These are phyloP conservation scores for Unio delphinus DNA, from an alignment of 2,888 invertebrate genomes.

Conservation along the genomic window DNA sequence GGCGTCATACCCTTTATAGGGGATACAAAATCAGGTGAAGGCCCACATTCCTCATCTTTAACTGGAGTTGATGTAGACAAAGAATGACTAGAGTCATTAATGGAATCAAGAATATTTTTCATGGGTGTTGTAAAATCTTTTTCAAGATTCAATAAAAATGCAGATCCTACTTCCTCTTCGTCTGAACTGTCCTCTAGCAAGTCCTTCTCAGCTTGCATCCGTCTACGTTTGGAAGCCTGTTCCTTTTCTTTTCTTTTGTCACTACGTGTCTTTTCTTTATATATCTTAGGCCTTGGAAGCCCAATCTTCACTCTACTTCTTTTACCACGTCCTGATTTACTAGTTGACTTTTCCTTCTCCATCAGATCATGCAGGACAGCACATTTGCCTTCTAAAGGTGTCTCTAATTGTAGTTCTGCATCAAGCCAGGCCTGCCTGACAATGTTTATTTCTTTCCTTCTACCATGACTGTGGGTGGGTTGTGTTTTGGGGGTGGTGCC, in stretches of 20 bases:
- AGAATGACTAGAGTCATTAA: conserved; percentile 19
- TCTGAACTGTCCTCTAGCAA: conserved; percentile 47
- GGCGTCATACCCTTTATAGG: conserved; percentile 49
- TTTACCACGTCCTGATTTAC: conserved; percentile 11
- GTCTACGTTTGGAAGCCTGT: conserved; percentile 32
- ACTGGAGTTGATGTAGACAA: conserved; percentile 50
- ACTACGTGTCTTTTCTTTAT: conserved; percentile 24
- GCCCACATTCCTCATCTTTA: conserved; percentile 15
- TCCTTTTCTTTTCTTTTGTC: conserved; percentile 12
- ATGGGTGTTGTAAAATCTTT: conserved; percentile 38
- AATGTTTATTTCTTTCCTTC: conserved; percentile 24
- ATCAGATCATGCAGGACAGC: too few relatives aligned
- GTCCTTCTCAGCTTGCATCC: conserved; percentile 35
- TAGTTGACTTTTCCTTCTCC: background rate
- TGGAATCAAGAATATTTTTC: conserved; percentile 18
- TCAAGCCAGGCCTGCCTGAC: conserved; percentile 48
- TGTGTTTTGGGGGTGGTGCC: conserved; percentile 10
- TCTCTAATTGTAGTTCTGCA: conserved; percentile 8
- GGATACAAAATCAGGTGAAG: conserved; percentile 37
- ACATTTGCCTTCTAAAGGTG: too few relatives aligned
- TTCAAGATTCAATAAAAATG: conserved; percentile 36
- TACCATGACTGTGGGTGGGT: conserved; percentile 10
- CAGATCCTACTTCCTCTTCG: conserved; percentile 35
- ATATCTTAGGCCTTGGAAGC: conserved; percentile 51
- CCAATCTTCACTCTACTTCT: conserved; percentile 29